Conservation (phyloP, 2,113 vertebrate species). For the Hydropotes inermis region DNA sequence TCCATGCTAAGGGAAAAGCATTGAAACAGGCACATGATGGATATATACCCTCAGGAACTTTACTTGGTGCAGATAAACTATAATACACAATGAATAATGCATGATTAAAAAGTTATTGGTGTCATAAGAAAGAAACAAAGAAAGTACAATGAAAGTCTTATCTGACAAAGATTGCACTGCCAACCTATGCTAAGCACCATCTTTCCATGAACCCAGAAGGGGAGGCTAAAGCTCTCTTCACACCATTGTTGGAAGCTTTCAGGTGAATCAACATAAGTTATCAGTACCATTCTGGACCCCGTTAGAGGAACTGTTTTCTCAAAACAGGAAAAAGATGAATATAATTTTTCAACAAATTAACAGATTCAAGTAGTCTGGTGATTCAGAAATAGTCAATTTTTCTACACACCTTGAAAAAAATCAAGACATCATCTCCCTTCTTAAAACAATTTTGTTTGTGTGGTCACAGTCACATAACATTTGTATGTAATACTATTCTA, state of each 20-base stretch:
- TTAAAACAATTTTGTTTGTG: neutral
- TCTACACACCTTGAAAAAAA: neutral
- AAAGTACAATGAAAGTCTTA: neutral
- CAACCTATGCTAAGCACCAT: neutral
- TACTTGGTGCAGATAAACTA: neutral
- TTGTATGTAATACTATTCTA: neutral
- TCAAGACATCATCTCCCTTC: neutral
- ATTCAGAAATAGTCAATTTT: neutral
- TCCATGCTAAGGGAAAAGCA: neutral
- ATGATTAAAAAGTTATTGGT: neutral
- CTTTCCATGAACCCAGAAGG: neutral
- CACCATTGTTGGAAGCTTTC: neutral
- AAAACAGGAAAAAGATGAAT: neutral
- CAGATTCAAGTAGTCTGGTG: neutral
- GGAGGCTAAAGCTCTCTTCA: neutral
- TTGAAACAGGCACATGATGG: neutral
- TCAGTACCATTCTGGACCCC: neutral
- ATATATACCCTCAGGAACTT: neutral
- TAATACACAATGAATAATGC: neutral
- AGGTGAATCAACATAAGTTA: neutral
- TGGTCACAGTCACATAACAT: neutral
- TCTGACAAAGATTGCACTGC: neutral
- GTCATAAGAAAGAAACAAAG: neutral
- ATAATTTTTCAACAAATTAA: neutral
- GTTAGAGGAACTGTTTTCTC: neutral